Base-by-base conservation (phyloP, 1,140 invertebrate genomes). In the Pachypsylla venusta region DNA sequence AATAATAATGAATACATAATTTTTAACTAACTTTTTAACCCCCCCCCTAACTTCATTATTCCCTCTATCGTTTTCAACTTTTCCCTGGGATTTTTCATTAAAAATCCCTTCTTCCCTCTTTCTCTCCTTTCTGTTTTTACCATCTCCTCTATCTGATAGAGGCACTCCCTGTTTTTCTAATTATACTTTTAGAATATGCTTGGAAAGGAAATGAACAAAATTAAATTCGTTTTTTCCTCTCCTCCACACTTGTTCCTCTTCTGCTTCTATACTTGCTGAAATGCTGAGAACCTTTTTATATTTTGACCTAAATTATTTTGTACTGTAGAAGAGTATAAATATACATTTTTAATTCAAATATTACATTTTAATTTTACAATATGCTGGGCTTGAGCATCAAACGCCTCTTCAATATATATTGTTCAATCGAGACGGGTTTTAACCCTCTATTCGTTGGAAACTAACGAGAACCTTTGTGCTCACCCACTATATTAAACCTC, bases 1-100 rank as follows among this genome's bases (percentile, higher is more conserved):
- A 48, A 48, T 48, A 48, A 48, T 48, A 48, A 48, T 48, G 42
- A 48, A 48, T 48, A 48, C 42, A 48, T 48, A 10, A 48, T 48
- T 48, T 48, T 48, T 48, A 48, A 48, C 42, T 48, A 48, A 48
- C 42, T 48, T 48, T 48, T 19, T n/a, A 19, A 10, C 7, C 42
- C 42, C 42, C 42, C 5, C 42, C 16, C 16, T 22, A n/a, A n/a
- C 42, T n/a, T n/a, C 30, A n/a, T 7, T 35, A 10, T 35, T n/a
- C 30, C 7, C 30, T 48, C 4, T 19, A 19, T 19, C 42, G n/a
- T 3, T 22, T 5, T 48, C 42, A 19, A 5, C 4, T 10, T 48
- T 48, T 3, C n/a, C 42, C 42, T n/a, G 42, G 42, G 42, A 48
- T 48, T 48, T 48, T 48, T 48, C 42, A 48, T 48, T 48, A 48